A percentile compares a stretch with the other conserved stretches of the same genome.
Conservation (phyloP, 2,797 vertebrate species). For the Todus mexicanus region DNA sequence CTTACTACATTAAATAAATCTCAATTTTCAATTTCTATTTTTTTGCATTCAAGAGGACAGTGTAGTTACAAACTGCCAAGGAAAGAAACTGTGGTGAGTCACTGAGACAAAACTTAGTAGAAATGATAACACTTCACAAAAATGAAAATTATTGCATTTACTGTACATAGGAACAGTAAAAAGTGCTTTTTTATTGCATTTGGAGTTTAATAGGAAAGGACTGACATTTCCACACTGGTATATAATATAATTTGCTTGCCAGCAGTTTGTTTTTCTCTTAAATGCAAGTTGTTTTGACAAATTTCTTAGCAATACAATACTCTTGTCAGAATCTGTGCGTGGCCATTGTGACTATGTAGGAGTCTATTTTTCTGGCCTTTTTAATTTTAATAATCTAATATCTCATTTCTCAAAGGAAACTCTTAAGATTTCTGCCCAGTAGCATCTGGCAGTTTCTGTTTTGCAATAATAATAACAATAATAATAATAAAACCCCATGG, state of each 20-base stretch:
- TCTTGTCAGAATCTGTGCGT: neutral
- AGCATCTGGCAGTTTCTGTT: slow-evolving; percentile 56
- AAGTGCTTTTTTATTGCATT: slow-evolving; percentile 20
- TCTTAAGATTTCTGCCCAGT: slow-evolving; percentile 21
- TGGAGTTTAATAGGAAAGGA: neutral
- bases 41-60: neutral
- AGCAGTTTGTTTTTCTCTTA: slow-evolving; percentile 39
- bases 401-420: slow-evolving; percentile 43
- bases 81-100: slow-evolving; percentile 9
- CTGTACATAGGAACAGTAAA: slow-evolving; percentile 54
- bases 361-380: slow-evolving; percentile 4
- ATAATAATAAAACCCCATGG: neutral
- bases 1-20: neutral
- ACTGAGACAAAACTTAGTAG: slow-evolving; percentile 37
- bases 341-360: neutral
- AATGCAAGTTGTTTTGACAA: slow-evolving; percentile 41
- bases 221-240: slow-evolving; percentile 26
- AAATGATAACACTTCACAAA: slow-evolving; percentile 52
- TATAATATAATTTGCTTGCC: slow-evolving; percentile 25
- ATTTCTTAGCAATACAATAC: slow-evolving; percentile 25
- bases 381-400: slow-evolving; percentile 17
- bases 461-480: slow-evolving; percentile 36
- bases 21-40: neutral
- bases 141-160: slow-evolving; percentile 49
- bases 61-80: slow-evolving; percentile 9